Evolutionary conservation across 1,140 invertebrate genomes (phyloP).

Genomic region (Cyphomyrmex costatus): DNA sequence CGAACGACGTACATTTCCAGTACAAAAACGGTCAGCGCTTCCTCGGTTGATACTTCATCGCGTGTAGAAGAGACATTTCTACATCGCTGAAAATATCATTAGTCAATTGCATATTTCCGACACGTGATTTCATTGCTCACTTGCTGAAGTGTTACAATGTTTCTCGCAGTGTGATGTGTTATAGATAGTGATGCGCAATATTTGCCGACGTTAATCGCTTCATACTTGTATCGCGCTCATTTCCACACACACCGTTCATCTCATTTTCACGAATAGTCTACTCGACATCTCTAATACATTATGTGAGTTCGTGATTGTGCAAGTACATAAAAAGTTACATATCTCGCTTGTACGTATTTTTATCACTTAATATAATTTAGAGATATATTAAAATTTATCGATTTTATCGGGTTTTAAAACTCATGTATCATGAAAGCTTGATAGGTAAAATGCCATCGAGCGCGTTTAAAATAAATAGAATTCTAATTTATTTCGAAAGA

Average conservation of each 20-base stretch:
- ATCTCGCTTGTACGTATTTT: slow-evolving; percentile 18
- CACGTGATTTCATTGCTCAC: slow-evolving; percentile 19
- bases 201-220: slow-evolving; percentile 17
- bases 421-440: not conserved
- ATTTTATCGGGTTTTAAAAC: not conserved
- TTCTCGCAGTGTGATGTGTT: not conserved
- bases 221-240: not conserved
- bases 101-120: slow-evolving; percentile 45
- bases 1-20: not conserved
- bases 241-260: not conserved
- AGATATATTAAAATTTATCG: slow-evolving; percentile 5
- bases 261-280: not conserved
- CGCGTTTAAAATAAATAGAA: slow-evolving; percentile 16
- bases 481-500: not conserved
- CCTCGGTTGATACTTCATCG: not conserved
- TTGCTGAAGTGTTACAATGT: slow-evolving; percentile 32
- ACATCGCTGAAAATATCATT: slow-evolving; percentile 39
- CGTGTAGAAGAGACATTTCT: slow-evolving; percentile 25
- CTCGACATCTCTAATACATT: slow-evolving; percentile 11
- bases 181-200: slow-evolving; percentile 18
- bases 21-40: not conserved
- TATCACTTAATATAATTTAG: not conserved
- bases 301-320: not conserved
- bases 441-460: not conserved
- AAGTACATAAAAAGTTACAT: slow-evolving; percentile 18